Evolutionary conservation across 2,797 vertebrate genomes (phyloP), one percentile per base, ranked within the genome.

Genomic region (Tenualosa thibaudeaui): DNA sequence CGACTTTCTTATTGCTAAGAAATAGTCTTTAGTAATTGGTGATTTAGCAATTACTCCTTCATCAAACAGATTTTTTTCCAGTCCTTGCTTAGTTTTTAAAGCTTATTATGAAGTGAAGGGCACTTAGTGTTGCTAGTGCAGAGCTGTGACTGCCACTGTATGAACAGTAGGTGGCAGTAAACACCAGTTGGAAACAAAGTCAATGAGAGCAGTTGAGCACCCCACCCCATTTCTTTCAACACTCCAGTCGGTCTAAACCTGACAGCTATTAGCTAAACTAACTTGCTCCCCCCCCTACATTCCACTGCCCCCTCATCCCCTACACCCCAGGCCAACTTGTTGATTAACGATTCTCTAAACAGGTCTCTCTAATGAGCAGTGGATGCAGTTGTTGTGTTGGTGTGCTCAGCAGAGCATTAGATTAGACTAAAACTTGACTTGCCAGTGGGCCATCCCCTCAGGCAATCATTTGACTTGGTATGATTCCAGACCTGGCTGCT

Each of bases 141-240:
- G 37, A 19, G 15, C 71, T 46, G 50, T 88, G 85, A 86, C 40
- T 91, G 81, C 81, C 53, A 0, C 46, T 60, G n/a, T 84, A 4
- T 81, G 19, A 51, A 90, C 95, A 93, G 91, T 90, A 94, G 96
- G 94, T 93, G 96, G 95, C 95, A 95, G 91, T 93, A 92, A 88
- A 84, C 84, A 71, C 92, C 88, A 75, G 53, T 26, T 88, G 91
- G 51, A 83, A 82, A 26, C 43, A 83, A 60, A 84, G n/a, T 58
- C 81, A 83, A 86, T 12, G 6, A 60, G 26, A 60, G 15, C 53
- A 46, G 68, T 22, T 49, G 26, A 81, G 84, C 82, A 81, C n/a
- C 49, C 62, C 62, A 81, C 84, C 87, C 82, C 37, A 71, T 85
- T 81, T 49, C n/a, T 31, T 31, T 2, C 86, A 50, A 84, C 58